Percentiles rank a stretch among this genome's conserved stretches.
Conservation (phyloP, 2,888 invertebrate species). For the Acronicta leporina region DNA sequence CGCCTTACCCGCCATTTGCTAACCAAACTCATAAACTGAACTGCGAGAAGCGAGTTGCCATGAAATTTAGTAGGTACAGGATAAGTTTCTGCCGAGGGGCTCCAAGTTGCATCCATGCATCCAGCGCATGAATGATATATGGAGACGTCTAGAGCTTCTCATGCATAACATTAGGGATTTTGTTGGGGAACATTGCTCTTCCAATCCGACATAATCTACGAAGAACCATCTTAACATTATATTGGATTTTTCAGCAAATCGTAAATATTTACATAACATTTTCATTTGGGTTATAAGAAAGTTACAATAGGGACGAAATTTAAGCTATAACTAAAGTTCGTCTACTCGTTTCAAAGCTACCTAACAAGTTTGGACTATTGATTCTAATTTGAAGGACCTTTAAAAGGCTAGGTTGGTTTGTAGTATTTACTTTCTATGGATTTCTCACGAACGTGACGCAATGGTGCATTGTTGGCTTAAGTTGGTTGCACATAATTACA, state of each 20-base stretch:
- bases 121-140: constrained; percentile 55
- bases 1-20: constrained; percentile 30
- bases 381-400: constrained; percentile 25
- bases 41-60: constrained; percentile 30
- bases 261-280: constrained; percentile 9
- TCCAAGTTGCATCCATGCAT: constrained; percentile 52
- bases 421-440: constrained; percentile 24
- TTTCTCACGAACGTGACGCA: constrained; percentile 45
- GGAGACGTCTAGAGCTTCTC: constrained; percentile 44
- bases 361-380: constrained; percentile 20
- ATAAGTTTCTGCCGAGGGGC: constrained; percentile 32
- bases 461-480: constrained; percentile 34
- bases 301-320: constrained; percentile 3
- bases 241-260: constrained; percentile 8
- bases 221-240: constrained; percentile 14
- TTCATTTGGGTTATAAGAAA: constrained; percentile 5
- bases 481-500: constrained; percentile 22
- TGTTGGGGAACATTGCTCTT: constrained; percentile 39
- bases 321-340: constrained; percentile 10
- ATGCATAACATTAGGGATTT: constrained; percentile 50
- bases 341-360: constrained; percentile 10
- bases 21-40: constrained; percentile 33
- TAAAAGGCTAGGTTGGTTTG: constrained; percentile 11
- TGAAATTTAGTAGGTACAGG: constrained; percentile 26
- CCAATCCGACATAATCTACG: constrained; percentile 22